Evolutionary conservation across 2,113 vertebrate species (phyloP), one percentile per base, ranked within the genome.

Genomic region (Paraplagusia blochii): DNA sequence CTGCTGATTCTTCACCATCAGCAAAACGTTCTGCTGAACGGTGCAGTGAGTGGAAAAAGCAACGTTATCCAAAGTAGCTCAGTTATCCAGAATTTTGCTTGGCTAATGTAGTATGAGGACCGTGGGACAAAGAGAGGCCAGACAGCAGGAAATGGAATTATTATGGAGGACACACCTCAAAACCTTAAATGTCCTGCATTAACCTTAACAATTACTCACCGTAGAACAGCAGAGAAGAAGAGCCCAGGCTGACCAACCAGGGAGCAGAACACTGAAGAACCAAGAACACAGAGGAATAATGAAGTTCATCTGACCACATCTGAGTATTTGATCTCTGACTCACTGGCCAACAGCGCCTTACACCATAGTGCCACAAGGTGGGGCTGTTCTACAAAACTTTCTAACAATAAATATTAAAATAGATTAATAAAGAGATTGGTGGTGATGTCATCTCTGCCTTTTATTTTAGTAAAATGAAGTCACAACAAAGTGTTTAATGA

Each of bases 51-150:
- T 14, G 47, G 43, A 17, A 61, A 46, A 44, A 69, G 40, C 9
- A 44, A 39, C 34, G 46, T 58, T 22, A 45, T 45, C 49, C 19
- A 55, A 59, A 66, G 65, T 14, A 60, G 54, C 58, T 53, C n/a
- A 56, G 39, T 71, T 67, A 62, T 12, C 36, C 29, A 38, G 60
- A 70, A 13, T 9, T 45, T 5, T 16, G 48, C 5, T 13, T 43
- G 45, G 54, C 11, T 13, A 58, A 53, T 9, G 51, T 15, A 16
- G 9, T 12, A 15, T 46, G 14, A 54, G 47, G 68, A 50, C 38
- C 44, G 53, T 18, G 56, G 58, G 54, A 19, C 7, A 18, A 52
- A 11, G 18, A n/a, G 12, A 57, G 36, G 54, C 9, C 38, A 50
- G 53, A 44, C 56, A 49, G 29, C 49, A 38, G 33, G 5, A 16